Conservation (phyloP, 2,888 invertebrate species). For the Escarpia spicata region DNA sequence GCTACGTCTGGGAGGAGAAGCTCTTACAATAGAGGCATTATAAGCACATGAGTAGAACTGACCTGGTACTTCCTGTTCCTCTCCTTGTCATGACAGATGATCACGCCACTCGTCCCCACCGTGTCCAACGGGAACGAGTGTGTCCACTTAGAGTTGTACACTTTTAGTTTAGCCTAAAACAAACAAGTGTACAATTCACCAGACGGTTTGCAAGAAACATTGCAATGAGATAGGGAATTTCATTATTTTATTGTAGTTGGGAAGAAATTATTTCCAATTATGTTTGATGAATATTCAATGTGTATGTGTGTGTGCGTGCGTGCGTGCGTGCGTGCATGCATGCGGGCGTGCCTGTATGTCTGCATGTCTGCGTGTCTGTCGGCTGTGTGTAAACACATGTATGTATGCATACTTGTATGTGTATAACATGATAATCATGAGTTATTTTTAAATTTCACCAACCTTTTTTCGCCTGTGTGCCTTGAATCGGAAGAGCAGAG, state of each 20-base stretch:
- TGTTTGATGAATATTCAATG: too few species aligned
- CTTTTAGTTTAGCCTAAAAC: slow-evolving; percentile 62
- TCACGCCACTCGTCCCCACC: slow-evolving; percentile 79
- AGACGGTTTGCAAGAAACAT: background rate
- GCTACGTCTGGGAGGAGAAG: too few species aligned
- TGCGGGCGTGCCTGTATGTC: too few species aligned
- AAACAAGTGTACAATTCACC: background rate
- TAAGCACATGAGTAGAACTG: slow-evolving; percentile 28
- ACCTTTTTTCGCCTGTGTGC: slow-evolving; percentile 66
- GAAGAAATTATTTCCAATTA: too few species aligned
- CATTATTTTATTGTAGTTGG: too few species aligned
- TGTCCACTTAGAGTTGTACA: slow-evolving; percentile 66
- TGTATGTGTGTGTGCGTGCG: too few species aligned
- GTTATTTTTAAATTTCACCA: background rate
- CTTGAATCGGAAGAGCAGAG: slow-evolving; percentile 75
- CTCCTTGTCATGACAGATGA: slow-evolving; percentile 74
- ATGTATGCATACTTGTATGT: background rate
- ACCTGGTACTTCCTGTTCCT: slow-evolving; percentile 76
- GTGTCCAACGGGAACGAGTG: slow-evolving; percentile 71
- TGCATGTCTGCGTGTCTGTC: too few species aligned
- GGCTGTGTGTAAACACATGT: too few species aligned
- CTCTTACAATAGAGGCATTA: too few species aligned
- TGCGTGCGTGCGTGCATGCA: too few species aligned
- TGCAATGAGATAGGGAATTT: too few species aligned
- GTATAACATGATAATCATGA: background rate